Base-by-base conservation (phyloP, 2,113 vertebrate species). In the Pluvianellus socialis region DNA sequence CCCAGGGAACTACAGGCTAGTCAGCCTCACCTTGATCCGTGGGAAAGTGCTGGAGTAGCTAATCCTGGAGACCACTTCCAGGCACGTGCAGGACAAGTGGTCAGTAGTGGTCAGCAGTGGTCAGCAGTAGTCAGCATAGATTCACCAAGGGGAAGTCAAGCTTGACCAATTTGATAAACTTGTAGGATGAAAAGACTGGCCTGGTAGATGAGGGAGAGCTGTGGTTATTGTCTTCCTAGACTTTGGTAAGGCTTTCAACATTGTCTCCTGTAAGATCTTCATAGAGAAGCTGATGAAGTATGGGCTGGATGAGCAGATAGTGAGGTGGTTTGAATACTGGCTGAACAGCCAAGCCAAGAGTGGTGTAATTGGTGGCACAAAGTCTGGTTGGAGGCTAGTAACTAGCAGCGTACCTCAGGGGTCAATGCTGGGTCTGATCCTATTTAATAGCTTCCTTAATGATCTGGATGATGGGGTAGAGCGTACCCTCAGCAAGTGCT, bases 351-450 rank as follows among this genome's bases (percentile, higher is more conserved):
- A 50, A 35, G 18, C 40, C 40, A 15, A 10, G 55, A 50, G 28
- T 45, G 14, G 55, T 38, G 38, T 56, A 44, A 3, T 68, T 13
- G 19, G 75, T 79, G 18, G 5, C 56, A 42, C n/a, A 55, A 77
- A 63, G 32, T 50, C 72, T 66, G 24, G 3, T 42, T 79, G 40
- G 55, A 66, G 12, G 24, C 18, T 40, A 61, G 33, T 61, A 52
- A 33, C n/a, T 44, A 35, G 38, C 1, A 1, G 38, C 68, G 47
- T 75, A 61, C 53, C 0, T 0, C 33, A 53, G 23, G 19, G 8
- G 10, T 61, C 40, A 55, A 1, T 47, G 28, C 8, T 14, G 47
- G 28, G 16, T 45, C 45, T 68, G 62, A 40, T 44, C 19, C 23
- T 3, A 0, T 52, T 82, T 82, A 67, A 61, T 12, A 23, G 53